Percentiles rank a stretch among this genome's conserved stretches.
Evolutionary conservation across 2,797 vertebrate genomes (phyloP).

Genomic region (Eospalax fontanierii): DNA sequence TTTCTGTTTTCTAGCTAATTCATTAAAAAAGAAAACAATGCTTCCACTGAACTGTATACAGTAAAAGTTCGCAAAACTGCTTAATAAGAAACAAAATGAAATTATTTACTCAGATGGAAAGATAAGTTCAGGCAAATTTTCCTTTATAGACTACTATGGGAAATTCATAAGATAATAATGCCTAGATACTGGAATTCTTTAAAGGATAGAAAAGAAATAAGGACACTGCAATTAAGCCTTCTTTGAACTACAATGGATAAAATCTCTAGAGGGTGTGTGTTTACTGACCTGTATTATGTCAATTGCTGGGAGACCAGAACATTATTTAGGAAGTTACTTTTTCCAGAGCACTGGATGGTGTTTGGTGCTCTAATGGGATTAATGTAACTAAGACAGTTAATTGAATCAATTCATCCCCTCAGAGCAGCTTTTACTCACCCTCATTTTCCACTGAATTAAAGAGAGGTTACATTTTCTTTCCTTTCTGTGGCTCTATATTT

Average conservation of each 20-base stretch:
- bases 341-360: constrained; percentile 33
- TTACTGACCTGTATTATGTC: constrained; percentile 8
- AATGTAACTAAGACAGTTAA: constrained; percentile 69
- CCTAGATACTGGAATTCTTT: not conserved
- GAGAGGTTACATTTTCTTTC: not conserved
- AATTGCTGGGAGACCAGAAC: constrained; percentile 8
- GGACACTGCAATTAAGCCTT: constrained; percentile 5
- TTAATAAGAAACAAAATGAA: constrained; percentile 5
- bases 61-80: not conserved
- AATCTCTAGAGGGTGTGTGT: not conserved
- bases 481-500: constrained; percentile 23
- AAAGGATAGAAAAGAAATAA: constrained; percentile 31
- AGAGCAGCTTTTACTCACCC: constrained; percentile 56
- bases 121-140: constrained; percentile 8
- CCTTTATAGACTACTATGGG: not conserved
- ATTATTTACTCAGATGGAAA: not conserved
- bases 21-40: not conserved
- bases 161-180: not conserved
- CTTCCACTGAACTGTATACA: not conserved
- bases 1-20: not conserved
- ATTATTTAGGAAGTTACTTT: constrained; percentile 54
- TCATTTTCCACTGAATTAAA: constrained; percentile 73
- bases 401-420: constrained; percentile 66
- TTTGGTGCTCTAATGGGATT: constrained; percentile 58
- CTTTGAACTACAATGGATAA: not conserved